Conservation (phyloP, 2,797 vertebrate genomes). For the Sebastes oblongus region DNA sequence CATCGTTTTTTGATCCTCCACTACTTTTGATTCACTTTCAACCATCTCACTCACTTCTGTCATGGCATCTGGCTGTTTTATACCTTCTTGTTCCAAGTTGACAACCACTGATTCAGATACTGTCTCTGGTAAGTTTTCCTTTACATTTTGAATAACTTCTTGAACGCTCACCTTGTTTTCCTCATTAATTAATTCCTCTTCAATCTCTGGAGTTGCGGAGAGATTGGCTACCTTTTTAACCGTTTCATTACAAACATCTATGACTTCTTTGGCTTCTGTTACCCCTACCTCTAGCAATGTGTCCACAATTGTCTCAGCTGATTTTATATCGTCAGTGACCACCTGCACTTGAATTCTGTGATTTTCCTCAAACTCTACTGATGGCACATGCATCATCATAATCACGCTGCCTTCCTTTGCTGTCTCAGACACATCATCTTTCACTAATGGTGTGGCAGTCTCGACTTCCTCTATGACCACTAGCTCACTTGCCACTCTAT, state of each 20-base stretch:
- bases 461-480: constrained; percentile 53
- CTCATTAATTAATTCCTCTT: constrained; percentile 15
- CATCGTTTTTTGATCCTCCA: constrained; percentile 10
- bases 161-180: constrained; percentile 25
- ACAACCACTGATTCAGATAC: constrained; percentile 5
- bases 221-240: constrained; percentile 9
- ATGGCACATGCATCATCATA: constrained; percentile 52
- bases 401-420: constrained; percentile 40
- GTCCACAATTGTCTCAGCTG: constrained; percentile 39
- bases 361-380: constrained; percentile 36
- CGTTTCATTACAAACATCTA: constrained; percentile 43
- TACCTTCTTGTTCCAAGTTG: constrained; percentile 6
- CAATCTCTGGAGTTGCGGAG: constrained; percentile 28
- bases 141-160: constrained; percentile 76
- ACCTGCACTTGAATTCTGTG: constrained; percentile 54
- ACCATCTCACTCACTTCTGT: neutral
- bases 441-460: constrained; percentile 20
- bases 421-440: constrained; percentile 28
- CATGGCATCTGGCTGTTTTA: neutral
- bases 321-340: constrained; percentile 35
- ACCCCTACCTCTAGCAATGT: constrained; percentile 27
- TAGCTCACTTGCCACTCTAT: constrained; percentile 7
- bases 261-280: constrained; percentile 38
- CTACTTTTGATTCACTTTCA: constrained; percentile 26
- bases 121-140: constrained; percentile 35